Conservation (phyloP, 2,113 vertebrate species). For the Phalacrocorax pelagicus region DNA sequence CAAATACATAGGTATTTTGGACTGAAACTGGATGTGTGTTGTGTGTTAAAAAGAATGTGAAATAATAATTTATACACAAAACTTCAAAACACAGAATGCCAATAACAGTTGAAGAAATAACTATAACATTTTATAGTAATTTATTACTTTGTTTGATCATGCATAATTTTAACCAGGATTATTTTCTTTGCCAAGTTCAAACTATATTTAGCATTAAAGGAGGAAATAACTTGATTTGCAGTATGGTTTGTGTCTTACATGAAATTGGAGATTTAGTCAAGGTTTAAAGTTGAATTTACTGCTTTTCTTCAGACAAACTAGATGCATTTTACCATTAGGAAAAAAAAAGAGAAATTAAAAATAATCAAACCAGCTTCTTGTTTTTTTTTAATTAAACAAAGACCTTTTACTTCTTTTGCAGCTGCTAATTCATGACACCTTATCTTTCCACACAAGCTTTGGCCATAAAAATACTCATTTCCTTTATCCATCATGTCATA, state of each 20-base stretch:
- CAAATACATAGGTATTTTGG: background rate
- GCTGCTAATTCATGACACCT: background rate
- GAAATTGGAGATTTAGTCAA: background rate
- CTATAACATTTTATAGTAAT: background rate
- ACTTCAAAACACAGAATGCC: background rate
- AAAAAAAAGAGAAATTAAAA: background rate
- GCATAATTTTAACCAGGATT: background rate
- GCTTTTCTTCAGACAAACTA: background rate
- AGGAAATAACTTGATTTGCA: background rate
- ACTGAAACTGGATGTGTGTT: background rate
- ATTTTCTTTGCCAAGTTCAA: background rate
- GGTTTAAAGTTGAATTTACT: background rate
- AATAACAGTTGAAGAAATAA: background rate
- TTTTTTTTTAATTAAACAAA: background rate
- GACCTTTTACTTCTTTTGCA: background rate
- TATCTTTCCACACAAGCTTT: conserved; percentile 11
- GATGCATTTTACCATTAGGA: background rate
- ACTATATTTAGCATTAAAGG: background rate
- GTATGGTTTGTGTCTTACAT: background rate
- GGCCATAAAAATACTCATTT: conserved; percentile 9
- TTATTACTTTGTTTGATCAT: background rate
- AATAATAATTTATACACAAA: background rate
- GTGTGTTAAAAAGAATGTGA: background rate
- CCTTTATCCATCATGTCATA: conserved; percentile 20
- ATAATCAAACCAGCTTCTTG: background rate